Evolutionary conservation across 2,797 vertebrate species (phyloP), one percentile per base, ranked within the genome.

Genomic region (Astyanax mexicanus): DNA sequence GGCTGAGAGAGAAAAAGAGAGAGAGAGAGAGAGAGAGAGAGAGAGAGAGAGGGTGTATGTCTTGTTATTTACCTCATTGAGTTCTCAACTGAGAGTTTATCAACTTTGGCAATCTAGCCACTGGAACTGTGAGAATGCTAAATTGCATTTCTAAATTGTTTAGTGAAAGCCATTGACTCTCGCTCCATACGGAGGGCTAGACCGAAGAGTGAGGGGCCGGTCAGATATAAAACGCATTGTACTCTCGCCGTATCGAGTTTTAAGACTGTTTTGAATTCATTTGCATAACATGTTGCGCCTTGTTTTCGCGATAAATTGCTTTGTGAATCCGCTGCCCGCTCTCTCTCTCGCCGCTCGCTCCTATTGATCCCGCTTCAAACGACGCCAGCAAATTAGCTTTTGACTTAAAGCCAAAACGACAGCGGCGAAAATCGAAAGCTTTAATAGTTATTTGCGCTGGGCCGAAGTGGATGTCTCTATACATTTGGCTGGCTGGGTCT

Each of bases 391-490:
- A 90, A 91, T 91, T 87, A 88, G 80, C 86, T 83, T 90, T 89
- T 90, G 88, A 91, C 83, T 90, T 87, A 75, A 90, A 90, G 75
- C 86, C 73, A 71, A 89, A 87, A 85, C 86, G 89, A 88, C 87
- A 86, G 85, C 64, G 67, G 77, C 81, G 85, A 90, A 87, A 87
- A 75, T 87, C 84, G 76, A 89, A 88, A 87, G 84, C 81, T 85
- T 88, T 87, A 89, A 88, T 77, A 79, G 87, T 87, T 86, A 84
- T 91, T 84, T 86, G 83, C 80, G 75, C 83, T 79, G 79, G 79
- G 74, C 70, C 23, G 12, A 72, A 69, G 70, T 79, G 77, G 71
- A 88, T 62, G 80, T 84, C 84, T 86, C 81, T 78, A 80, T 84
- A 69, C 35, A 42, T 69, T 82, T 70, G 67, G 60, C 38, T 27